Percentiles rank a stretch among this genome's conserved stretches.
Evolutionary conservation across 2,888 invertebrate genomes (phyloP).

Genomic region (Chironomus riparius): DNA sequence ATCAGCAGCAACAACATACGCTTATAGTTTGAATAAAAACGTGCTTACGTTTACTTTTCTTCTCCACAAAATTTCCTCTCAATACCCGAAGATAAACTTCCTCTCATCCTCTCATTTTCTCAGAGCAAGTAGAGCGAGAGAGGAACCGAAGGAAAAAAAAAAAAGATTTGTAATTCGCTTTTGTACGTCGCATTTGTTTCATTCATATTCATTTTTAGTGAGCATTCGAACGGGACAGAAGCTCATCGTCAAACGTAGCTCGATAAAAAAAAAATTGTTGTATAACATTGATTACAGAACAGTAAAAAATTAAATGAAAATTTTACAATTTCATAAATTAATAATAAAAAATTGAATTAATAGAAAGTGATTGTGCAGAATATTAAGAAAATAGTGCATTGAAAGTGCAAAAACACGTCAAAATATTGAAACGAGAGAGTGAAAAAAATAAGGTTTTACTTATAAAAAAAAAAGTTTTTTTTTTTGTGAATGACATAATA

Average conservation of each 20-base stretch:
- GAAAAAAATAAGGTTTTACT: not conserved
- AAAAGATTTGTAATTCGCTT: not conserved
- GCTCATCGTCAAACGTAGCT: slow-evolving; percentile 14
- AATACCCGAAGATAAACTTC: not conserved
- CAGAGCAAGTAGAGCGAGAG: not conserved
- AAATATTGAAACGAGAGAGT: slow-evolving; percentile 5
- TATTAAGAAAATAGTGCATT: not conserved
- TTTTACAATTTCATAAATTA: not conserved
- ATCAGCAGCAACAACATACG: not conserved
- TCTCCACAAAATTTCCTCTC: not conserved
- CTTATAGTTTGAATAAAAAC: not conserved
- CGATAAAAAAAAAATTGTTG: slow-evolving; percentile 22
- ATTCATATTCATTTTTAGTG: slow-evolving; percentile 22
- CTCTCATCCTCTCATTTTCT: too few relatives aligned
- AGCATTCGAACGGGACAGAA: slow-evolving; percentile 18
- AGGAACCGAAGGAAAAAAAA: not conserved
- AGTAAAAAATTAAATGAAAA: slow-evolving; percentile 24
- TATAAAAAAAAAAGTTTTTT: not conserved
- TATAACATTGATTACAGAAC: slow-evolving; percentile 27
- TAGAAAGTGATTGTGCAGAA: not conserved
- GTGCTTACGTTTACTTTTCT: not conserved
- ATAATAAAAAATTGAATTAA: not conserved
- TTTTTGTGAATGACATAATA: slow-evolving; percentile 28
- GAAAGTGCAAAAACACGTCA: slow-evolving; percentile 6
- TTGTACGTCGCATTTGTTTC: not conserved